Conservation (phyloP, 2,888 invertebrate species). For the Drosophila paramelanica region DNA sequence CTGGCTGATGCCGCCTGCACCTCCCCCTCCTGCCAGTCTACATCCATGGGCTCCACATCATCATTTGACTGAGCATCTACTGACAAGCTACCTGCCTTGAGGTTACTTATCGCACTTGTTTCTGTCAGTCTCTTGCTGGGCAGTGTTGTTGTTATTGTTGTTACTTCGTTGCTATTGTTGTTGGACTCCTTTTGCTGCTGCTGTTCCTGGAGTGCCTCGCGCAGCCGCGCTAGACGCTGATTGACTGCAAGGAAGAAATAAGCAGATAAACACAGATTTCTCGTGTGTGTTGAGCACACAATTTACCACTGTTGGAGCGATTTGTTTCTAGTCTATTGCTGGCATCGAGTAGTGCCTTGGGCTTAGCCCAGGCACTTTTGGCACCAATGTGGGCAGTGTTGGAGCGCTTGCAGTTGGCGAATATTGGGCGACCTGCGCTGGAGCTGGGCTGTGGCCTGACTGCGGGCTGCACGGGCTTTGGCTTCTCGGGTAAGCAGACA, state of each 20-base stretch:
- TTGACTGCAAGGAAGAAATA: conserved; percentile 37
- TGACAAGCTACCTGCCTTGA: background rate
- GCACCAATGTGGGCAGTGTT: background rate
- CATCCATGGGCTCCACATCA: conserved; percentile 71
- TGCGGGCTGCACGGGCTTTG: background rate
- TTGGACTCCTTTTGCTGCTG: conserved; percentile 13
- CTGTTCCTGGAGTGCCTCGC: conserved; percentile 27
- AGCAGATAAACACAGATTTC: background rate
- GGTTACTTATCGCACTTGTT: background rate
- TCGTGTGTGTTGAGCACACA: background rate
- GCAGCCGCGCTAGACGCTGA: conserved; percentile 40
- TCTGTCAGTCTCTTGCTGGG: conserved; percentile 1
- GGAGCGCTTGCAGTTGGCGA: background rate
- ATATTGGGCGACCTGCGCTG: background rate
- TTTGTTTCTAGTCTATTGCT: conserved; percentile 8
- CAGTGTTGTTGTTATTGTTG: background rate
- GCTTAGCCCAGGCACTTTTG: conserved; percentile 19
- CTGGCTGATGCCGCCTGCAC: background rate
- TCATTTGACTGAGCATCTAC: background rate
- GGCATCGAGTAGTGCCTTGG: conserved; percentile 17
- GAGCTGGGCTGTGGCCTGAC: background rate
- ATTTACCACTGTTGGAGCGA: conserved; percentile 10
- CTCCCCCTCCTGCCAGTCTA: conserved; percentile 29
- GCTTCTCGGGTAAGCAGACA: background rate
- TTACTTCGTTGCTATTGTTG: background rate